These are phyloP conservation scores for Oncorhynchus keta DNA, from an alignment of 2,113 vertebrate species.

Conservation along the genomic window DNA sequence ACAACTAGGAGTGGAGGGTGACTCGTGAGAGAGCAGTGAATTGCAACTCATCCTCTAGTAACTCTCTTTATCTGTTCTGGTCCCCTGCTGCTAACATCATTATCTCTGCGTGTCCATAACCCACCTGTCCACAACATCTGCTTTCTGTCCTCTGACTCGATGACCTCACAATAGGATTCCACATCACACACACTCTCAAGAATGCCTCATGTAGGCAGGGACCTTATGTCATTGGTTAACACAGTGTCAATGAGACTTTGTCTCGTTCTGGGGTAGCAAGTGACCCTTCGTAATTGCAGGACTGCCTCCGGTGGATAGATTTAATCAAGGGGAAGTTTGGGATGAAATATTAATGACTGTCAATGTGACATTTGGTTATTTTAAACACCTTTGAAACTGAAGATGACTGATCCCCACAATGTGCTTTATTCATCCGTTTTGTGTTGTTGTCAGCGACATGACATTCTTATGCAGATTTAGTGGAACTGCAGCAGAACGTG, in stretches of 20 bases:
- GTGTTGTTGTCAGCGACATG: no score
- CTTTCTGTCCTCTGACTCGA: neutral
- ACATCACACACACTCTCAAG: no score
- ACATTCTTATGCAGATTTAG: no score
- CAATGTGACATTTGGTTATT: constrained; percentile 14
- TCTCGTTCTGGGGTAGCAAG: no score
- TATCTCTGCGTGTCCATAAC: neutral
- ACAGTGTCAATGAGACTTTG: no score
- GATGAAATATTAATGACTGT: constrained; percentile 11
- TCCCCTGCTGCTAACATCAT: constrained; percentile 12
- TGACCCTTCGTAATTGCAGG: no score
- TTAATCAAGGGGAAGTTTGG: neutral
- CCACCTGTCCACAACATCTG: neutral
- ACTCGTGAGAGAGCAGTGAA: neutral
- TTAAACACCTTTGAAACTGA: neutral
- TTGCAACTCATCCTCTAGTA: neutral
- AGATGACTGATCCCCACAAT: neutral
- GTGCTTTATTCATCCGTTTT: no score
- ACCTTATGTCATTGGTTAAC: no score
- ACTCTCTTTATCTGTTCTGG: neutral
- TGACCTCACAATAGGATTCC: neutral
- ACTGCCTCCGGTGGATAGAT: neutral
- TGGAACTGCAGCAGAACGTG: no score
- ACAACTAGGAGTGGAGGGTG: no score
- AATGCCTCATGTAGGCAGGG: no score